These are phyloP conservation scores for Sebastiscus albofasciatus DNA, from an alignment of 2,797 vertebrate species.

Conservation along the genomic window DNA sequence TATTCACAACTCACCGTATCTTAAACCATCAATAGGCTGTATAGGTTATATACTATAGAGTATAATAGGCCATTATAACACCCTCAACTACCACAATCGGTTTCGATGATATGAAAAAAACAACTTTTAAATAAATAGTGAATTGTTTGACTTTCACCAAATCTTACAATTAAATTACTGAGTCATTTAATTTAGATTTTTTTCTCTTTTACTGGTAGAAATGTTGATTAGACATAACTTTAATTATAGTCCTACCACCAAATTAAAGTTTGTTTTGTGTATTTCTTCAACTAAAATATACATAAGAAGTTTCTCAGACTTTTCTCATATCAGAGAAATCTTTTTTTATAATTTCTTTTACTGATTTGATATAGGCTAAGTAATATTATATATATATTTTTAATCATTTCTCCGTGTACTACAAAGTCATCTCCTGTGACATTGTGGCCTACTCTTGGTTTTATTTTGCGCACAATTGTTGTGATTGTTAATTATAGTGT, in stretches of 20 bases:
- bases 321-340: neutral
- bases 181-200: neutral
- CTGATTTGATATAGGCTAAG: neutral
- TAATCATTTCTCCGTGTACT: accelerated
- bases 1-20: constrained; percentile 18
- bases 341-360: neutral
- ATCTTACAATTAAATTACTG: neutral
- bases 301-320: neutral
- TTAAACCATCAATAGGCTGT: neutral
- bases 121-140: neutral
- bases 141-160: neutral
- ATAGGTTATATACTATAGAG: neutral
- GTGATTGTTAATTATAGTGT: too few species aligned
- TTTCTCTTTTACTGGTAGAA: neutral
- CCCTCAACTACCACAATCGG: neutral
- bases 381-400: neutral
- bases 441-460: neutral
- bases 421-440: neutral
- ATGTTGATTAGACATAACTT: neutral
- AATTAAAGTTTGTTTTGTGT: neutral
- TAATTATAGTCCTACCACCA: neutral
- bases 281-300: neutral
- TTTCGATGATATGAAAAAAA: neutral
- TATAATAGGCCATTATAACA: neutral
- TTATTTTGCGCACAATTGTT: neutral